phyloP scores from a whole-genome alignment of 1,140 invertebrate genomes.

The Drosophila bipectinata region DNA sequence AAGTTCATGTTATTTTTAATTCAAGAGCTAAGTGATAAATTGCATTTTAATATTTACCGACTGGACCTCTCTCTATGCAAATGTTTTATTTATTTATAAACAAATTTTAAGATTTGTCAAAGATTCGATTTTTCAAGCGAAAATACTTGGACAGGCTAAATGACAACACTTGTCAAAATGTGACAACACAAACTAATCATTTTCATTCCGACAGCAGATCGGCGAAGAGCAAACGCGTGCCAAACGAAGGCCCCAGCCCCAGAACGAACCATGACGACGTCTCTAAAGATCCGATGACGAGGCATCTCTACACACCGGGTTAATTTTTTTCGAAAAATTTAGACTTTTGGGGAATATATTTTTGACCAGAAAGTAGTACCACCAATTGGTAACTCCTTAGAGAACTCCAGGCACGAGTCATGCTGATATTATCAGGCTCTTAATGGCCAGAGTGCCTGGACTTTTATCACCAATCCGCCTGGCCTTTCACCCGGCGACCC shows the following conservation, averaged over 20 bases:
- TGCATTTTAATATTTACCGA: background rate
- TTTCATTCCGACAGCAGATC: slow-evolving; percentile 51
- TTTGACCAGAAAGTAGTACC: too few species aligned
- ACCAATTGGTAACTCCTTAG: background rate
- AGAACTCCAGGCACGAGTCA: slow-evolving; percentile 2
- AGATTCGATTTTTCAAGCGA: slow-evolving; percentile 67
- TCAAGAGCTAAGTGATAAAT: slow-evolving; percentile 20
- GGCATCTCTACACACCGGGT: slow-evolving; percentile 21
- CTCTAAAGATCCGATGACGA: slow-evolving; percentile 41
- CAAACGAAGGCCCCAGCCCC: slow-evolving; percentile 33
- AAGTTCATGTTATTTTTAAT: slow-evolving; percentile 64
- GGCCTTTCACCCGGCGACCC: slow-evolving; percentile 68
- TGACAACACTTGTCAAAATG: slow-evolving; percentile 77
- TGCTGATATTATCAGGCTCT: background rate
- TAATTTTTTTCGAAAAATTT: too few species aligned
- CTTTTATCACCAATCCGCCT: slow-evolving; percentile 50
- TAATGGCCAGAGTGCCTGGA: slow-evolving; percentile 43
- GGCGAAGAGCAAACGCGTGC: slow-evolving; percentile 64
- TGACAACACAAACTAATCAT: slow-evolving; percentile 79
- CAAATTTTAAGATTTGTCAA: slow-evolving; percentile 63
- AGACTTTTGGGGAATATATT: too few species aligned
- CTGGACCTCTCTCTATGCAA: background rate
- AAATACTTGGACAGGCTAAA: slow-evolving; percentile 76
- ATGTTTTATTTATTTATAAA: slow-evolving; percentile 14
- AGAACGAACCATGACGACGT: slow-evolving; percentile 50